Conservation (phyloP, 2,797 vertebrate genomes). For the Morelia viridis region DNA sequence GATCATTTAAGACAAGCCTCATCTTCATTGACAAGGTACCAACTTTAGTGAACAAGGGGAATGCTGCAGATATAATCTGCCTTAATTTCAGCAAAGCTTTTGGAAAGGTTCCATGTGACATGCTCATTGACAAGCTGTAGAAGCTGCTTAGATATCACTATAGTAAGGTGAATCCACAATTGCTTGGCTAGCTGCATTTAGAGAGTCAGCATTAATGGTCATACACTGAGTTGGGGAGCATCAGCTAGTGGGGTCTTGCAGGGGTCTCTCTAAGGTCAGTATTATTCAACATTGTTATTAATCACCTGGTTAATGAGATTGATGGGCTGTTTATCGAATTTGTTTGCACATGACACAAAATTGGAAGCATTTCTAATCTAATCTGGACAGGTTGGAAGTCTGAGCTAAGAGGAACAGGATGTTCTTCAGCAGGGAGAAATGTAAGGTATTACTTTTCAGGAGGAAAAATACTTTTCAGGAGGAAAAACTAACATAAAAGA, state of each 20-base stretch:
- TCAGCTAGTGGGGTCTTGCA: not conserved
- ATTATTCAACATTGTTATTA: not conserved
- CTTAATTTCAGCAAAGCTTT: not conserved
- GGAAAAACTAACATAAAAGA: not conserved
- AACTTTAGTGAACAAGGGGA: not conserved
- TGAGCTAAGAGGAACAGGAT: not conserved
- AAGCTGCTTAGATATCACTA: not conserved
- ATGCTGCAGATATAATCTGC: not conserved
- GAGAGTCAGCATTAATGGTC: not conserved
- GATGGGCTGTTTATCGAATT: not conserved
- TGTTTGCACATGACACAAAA: not conserved
- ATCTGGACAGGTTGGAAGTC: not conserved
- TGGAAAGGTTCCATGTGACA: not conserved
- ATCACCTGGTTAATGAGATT: not conserved
- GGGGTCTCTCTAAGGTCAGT: not conserved
- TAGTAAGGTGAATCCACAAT: not conserved
- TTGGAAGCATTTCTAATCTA: not conserved
- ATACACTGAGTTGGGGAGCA: not conserved
- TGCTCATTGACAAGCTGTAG: not conserved
- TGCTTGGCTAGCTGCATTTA: not conserved
- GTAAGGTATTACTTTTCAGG: not conserved
- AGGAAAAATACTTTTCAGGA: not conserved
- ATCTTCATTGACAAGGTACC: not conserved
- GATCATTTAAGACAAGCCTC: not conserved
- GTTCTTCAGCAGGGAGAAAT: not conserved